These are phyloP conservation scores for Menura novaehollandiae DNA, from an alignment of 2,113 vertebrate species.

Conservation along the genomic window DNA sequence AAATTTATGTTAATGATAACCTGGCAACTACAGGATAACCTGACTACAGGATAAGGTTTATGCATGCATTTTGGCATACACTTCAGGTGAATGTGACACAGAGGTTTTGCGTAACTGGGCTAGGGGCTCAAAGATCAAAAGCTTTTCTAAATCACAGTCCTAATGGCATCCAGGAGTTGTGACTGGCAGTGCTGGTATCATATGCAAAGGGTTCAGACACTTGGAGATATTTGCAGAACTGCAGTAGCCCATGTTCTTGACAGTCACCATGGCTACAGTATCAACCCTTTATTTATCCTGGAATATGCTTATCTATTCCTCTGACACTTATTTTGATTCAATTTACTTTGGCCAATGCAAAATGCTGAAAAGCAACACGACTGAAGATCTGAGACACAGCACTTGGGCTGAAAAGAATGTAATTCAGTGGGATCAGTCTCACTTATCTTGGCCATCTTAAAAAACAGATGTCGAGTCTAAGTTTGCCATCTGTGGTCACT, in stretches of 20 bases:
- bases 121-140: not conserved
- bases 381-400: not conserved
- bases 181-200: not conserved
- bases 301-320: not conserved
- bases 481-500: not conserved
- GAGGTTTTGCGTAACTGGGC: not conserved
- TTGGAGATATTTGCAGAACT: not conserved
- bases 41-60: not conserved
- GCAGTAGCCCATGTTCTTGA: not conserved
- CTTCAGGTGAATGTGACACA: not conserved
- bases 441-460: not conserved
- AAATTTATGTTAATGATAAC: not conserved
- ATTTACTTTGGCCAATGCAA: not conserved
- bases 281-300: not conserved
- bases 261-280: not conserved
- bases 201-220: not conserved
- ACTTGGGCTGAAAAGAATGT: not conserved
- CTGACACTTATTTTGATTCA: not conserved
- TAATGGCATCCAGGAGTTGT: not conserved
- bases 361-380: not conserved
- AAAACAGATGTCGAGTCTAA: not conserved
- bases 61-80: not conserved
- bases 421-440: not conserved
- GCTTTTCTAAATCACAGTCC: not conserved
- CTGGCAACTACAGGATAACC: not conserved